Base-by-base conservation (phyloP, 1,140 invertebrate genomes). In the Anastrepha ludens region DNA sequence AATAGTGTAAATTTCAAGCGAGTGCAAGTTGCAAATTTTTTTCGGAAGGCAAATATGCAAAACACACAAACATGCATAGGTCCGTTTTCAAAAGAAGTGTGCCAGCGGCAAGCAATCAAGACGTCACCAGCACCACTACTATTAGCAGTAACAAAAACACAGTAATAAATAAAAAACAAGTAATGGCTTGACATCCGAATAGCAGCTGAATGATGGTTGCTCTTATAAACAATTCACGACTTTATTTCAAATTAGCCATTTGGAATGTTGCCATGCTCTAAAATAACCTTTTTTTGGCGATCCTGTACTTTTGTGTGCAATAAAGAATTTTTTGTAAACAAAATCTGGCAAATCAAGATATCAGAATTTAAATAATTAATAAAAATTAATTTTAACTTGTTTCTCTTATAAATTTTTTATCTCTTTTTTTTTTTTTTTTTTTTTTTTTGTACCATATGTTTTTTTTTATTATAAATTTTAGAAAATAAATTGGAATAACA, bases 101-200 rank as follows among this genome's bases (percentile, higher is more conserved):
- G 74, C 50, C 74, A 81, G 29, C 74, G 47, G 74, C 47, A 55
- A 81, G 47, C 74, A 81, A 81, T 81, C n/a, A 81, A 81, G 44
- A 7, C 70, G 20, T 50, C n/a, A 50, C 47, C 74, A 81, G 1
- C 29, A 74, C 41, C 39, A 39, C 41, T 15, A 74, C 67, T 3
- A 20, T 67, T 67, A 47, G 15, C 39, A 44, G 13, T 11, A 70
- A 70, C 15, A 41, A 70, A 11, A 70, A 81, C 74, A 55, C 5
- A 55, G 15, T 17, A 81, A 81, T 9, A 81, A 81, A 55, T 7
- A 78, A 55, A 5, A 11, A 81, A 81, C 13, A n/a, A n/a, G 20
- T 55, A 70, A 17, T 17, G 20, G 17, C 50, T 81, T 81, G 74
- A 81, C 74, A 81, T 55, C 44, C 41, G 74, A 20, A 81, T 17